Percentiles rank a stretch among this genome's conserved stretches.
Conservation (phyloP, 2,888 invertebrate genomes). For the Steromphala cineraria region DNA sequence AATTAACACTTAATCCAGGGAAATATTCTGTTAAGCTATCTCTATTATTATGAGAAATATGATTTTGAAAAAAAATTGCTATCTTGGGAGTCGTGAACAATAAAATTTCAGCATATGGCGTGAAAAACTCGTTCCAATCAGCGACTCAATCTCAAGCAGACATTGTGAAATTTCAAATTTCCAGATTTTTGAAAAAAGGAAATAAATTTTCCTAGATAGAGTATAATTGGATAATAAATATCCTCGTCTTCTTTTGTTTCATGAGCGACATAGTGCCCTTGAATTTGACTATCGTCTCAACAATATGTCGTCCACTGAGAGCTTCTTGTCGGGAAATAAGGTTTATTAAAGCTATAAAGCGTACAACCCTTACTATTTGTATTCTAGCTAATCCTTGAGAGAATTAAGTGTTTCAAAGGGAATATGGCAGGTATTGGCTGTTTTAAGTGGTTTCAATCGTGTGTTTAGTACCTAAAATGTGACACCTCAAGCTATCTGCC, state of each 20-base stretch:
- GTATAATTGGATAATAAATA: no score
- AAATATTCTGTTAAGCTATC: neutral
- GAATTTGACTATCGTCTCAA: no score
- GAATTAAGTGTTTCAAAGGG: neutral
- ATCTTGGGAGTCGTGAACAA: neutral
- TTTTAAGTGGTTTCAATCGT: neutral
- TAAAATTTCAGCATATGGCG: neutral
- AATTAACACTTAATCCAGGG: slow-evolving; percentile 15
- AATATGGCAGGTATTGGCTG: neutral
- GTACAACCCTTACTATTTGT: no score
- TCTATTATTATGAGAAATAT: slow-evolving; percentile 7
- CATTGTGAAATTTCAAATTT: slow-evolving; percentile 13
- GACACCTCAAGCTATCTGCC: neutral
- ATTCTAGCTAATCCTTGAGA: neutral
- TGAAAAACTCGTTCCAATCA: neutral
- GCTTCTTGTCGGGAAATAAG: no score
- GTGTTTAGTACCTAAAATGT: slow-evolving; percentile 6
- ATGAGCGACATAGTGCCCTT: no score
- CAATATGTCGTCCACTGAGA: no score
- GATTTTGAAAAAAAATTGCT: slow-evolving; percentile 1
- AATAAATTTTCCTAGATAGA: no score
- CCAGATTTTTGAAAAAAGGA: neutral
- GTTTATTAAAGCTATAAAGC: no score
- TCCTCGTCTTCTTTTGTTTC: no score
- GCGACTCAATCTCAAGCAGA: neutral